These are phyloP conservation scores for Poecile montanus DNA, from an alignment of 2,797 vertebrate genomes.

Conservation along the genomic window DNA sequence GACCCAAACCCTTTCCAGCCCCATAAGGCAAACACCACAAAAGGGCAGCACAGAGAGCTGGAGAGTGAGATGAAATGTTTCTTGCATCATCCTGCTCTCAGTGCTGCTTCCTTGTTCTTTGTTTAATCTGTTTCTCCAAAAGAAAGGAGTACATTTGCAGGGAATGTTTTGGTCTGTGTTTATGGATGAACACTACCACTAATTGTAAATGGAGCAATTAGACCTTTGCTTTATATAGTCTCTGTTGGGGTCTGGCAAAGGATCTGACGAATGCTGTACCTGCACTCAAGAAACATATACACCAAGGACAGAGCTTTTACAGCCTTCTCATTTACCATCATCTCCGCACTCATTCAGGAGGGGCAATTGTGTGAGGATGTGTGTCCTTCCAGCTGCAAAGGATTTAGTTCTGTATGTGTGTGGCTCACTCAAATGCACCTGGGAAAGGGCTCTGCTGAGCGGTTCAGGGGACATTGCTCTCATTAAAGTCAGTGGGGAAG, in stretches of 20 bases:
- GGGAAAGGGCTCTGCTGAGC: not conserved
- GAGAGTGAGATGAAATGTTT: not conserved
- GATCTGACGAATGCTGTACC: not conserved
- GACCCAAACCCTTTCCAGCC: not conserved
- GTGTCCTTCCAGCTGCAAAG: conserved; percentile 50
- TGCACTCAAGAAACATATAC: not conserved
- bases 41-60: not conserved
- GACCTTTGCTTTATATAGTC: not conserved
- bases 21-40: not conserved
- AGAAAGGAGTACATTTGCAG: not conserved
- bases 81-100: not conserved
- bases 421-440: conserved; percentile 29
- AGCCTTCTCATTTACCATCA: not conserved
- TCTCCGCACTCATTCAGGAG: not conserved
- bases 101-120: not conserved
- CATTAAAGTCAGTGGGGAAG: conserved; percentile 12
- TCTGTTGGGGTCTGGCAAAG: not conserved
- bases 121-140: not conserved
- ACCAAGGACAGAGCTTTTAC: conserved; percentile 28
- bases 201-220: conserved; percentile 51
- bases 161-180: conserved; percentile 14
- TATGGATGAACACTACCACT: not conserved
- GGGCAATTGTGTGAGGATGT: not conserved
- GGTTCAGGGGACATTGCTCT: not conserved
- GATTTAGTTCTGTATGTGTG: not conserved